Base-by-base conservation (phyloP, 2,113 vertebrate species). In the Sorex araneus region DNA sequence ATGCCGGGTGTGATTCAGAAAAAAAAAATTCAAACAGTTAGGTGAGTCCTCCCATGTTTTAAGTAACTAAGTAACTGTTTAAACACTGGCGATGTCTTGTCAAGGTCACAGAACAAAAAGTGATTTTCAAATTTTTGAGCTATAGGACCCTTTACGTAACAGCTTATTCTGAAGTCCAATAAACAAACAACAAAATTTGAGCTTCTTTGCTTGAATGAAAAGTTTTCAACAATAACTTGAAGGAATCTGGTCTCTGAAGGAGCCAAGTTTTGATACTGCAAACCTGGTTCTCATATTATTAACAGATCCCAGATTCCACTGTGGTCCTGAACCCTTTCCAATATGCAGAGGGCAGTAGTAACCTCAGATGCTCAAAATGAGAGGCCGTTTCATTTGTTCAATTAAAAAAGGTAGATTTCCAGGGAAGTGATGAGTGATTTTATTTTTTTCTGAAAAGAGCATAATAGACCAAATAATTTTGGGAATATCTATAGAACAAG, bases 41-140 rank as follows among this genome's bases (percentile, higher is more conserved):
- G 40, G 40, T 83, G 57, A 94, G 91, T 25, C 54, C 8, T 30
- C 28, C 30, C 6, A 19, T 78, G 30, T 80, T 67, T 84, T 73
- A 85, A 87, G 34, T 84, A 90, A 64, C 27, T 71, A 92, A 92
- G 32, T 76, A 85, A 89, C 40, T 27, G 87, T 64, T 88, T 83
- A 91, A 54, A n/a, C n/a, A 3, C 63, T 91, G 73, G 64, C 10
- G 23, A 2, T 70, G 0, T 47, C 40, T 77, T 36, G 25, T 4
- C 67, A 75, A 32, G 63, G 30, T 69, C 57, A 60, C 66, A 34
- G 30, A 75, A 47, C 78, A 88, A 36, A 81, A 82, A 36, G 57
- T 54, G 2, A 1, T 34, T 71, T 91, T 83, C 40, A 60, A 10
- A 19, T 76, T 60, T 69, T 50, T 71, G 54, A 90, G 70, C 54